Evolutionary conservation across 1,140 invertebrate species (phyloP).

Genomic region (Heliconius congener): DNA sequence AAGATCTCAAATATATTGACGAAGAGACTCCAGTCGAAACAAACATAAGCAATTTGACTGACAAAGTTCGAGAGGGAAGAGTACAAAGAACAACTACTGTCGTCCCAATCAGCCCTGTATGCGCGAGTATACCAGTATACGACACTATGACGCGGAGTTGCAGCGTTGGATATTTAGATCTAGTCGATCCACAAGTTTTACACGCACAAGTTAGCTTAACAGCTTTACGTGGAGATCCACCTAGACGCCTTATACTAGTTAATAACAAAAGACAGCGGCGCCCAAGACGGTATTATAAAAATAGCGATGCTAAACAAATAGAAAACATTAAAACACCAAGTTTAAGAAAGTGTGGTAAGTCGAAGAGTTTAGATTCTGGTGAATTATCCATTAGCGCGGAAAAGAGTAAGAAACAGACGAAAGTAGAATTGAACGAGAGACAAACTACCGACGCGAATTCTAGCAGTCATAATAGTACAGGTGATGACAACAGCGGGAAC

Average conservation of each 20-base stretch:
- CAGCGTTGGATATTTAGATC: slow-evolving; percentile 91
- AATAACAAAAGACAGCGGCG: slow-evolving; percentile 79
- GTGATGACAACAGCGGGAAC: slow-evolving; percentile 55
- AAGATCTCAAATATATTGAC: slow-evolving; percentile 86
- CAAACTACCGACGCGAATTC: slow-evolving; percentile 43
- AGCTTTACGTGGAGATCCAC: slow-evolving; percentile 87
- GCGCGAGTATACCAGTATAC: slow-evolving; percentile 73
- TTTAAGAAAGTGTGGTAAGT: slow-evolving; percentile 90
- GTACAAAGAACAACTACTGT: slow-evolving; percentile 85
- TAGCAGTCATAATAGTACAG: slow-evolving; percentile 57
- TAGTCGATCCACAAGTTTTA: slow-evolving; percentile 87
- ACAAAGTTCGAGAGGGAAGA: slow-evolving; percentile 57
- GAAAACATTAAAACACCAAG: slow-evolving; percentile 74
- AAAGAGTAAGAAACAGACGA: slow-evolving; percentile 64
- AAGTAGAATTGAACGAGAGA: slow-evolving; percentile 44
- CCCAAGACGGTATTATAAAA: slow-evolving; percentile 51
- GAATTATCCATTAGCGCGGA: slow-evolving; percentile 84
- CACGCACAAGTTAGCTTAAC: slow-evolving; percentile 87
- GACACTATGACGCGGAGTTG: slow-evolving; percentile 91
- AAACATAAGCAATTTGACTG: slow-evolving; percentile 56
- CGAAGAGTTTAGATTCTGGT: slow-evolving; percentile 90
- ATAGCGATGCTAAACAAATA: slow-evolving; percentile 50
- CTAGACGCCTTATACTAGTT: slow-evolving; percentile 88
- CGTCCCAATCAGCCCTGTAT: slow-evolving; percentile 85
- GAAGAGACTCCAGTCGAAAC: slow-evolving; percentile 82